A percentile compares a stretch with the other conserved stretches of the same genome.
Conservation (phyloP, 2,888 invertebrate species). For the Pharmacophagus antenor region DNA sequence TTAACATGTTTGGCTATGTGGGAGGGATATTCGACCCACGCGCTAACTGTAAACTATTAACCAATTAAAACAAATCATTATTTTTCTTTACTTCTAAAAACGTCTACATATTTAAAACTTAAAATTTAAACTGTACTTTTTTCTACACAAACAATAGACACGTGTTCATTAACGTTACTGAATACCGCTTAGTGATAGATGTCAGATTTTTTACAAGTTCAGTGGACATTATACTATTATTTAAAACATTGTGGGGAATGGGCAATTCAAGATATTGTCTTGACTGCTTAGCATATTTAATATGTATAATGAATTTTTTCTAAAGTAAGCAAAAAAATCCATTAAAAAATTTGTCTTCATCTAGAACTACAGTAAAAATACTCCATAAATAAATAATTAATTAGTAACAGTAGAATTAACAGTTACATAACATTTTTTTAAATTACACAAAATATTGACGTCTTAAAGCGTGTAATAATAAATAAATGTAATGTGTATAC, state of each 20-base stretch:
- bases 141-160: neutral
- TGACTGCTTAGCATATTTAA: neutral
- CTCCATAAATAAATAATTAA: too few species aligned
- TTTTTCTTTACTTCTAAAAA: slow-evolving; percentile 18
- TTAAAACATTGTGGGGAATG: neutral
- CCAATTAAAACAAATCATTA: slow-evolving; percentile 33
- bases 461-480: too few species aligned
- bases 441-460: neutral
- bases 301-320: neutral
- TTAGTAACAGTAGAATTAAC: too few species aligned
- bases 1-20: slow-evolving; percentile 36
- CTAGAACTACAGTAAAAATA: neutral
- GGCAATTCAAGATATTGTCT: neutral
- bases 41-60: slow-evolving; percentile 35
- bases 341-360: neutral
- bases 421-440: neutral
- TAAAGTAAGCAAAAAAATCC: too few species aligned
- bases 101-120: neutral
- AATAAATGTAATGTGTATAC: too few species aligned
- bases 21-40: slow-evolving; percentile 41
- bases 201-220: slow-evolving; percentile 15
- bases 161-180: slow-evolving; percentile 14
- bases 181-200: slow-evolving; percentile 13
- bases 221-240: neutral
- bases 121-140: slow-evolving; percentile 3